These are phyloP conservation scores for Drosophila nannoptera DNA, from an alignment of 1,140 invertebrate genomes.

Conservation along the genomic window DNA sequence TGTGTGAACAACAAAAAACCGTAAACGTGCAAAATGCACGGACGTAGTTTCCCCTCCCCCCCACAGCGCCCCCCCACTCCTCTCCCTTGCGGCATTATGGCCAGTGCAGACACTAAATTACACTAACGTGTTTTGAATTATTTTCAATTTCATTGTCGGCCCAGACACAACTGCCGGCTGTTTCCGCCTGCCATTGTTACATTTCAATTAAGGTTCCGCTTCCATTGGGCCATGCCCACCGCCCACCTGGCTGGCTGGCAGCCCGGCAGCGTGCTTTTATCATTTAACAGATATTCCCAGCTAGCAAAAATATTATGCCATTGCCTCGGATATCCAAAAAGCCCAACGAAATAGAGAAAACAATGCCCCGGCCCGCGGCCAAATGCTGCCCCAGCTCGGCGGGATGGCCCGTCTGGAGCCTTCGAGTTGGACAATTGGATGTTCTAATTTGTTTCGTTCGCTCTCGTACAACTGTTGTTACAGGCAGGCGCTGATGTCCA, in stretches of 20 bases:
- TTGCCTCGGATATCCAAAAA: constrained; percentile 52
- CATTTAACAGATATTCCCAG: constrained; percentile 71
- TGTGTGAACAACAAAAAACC: constrained; percentile 67
- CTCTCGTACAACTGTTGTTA: constrained; percentile 79
- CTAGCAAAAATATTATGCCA: constrained; percentile 63
- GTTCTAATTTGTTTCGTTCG: constrained; percentile 73
- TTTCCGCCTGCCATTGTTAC: constrained; percentile 73
- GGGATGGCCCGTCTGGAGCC: too few species aligned
- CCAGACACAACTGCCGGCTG: constrained; percentile 47
- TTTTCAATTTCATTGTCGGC: constrained; percentile 77
- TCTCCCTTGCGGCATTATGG: not conserved
- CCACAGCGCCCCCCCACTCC: too few species aligned
- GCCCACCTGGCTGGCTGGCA: too few species aligned
- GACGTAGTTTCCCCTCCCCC: constrained; percentile 6
- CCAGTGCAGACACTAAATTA: constrained; percentile 70
- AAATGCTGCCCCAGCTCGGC: too few species aligned
- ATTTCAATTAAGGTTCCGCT: constrained; percentile 71
- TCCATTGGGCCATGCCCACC: too few species aligned
- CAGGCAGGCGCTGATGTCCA: constrained; percentile 91
- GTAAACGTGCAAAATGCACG: constrained; percentile 45
- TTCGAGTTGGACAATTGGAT: constrained; percentile 76
- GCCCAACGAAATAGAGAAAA: constrained; percentile 23
- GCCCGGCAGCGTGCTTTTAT: constrained; percentile 68
- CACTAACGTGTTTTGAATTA: constrained; percentile 78
- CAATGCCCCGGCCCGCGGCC: too few species aligned